These are phyloP conservation scores for Diuraphis noxia DNA, from an alignment of 1,140 invertebrate species.

Conservation along the genomic window DNA sequence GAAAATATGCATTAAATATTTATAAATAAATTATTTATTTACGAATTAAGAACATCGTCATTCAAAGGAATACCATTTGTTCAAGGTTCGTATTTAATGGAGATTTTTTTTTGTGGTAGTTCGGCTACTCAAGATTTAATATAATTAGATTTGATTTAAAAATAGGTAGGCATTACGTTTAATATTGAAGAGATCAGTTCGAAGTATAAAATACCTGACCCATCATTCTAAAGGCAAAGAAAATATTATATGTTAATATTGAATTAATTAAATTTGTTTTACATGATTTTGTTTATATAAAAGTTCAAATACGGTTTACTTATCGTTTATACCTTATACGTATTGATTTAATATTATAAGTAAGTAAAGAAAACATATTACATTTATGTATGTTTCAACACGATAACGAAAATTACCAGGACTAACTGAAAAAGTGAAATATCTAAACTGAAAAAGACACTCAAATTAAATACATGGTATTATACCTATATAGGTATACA, in stretches of 20 bases:
- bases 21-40: not conserved
- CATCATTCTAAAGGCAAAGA: not conserved
- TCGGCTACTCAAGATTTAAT: not conserved
- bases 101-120: not conserved
- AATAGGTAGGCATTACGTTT: not conserved
- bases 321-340: not conserved
- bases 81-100: not conserved
- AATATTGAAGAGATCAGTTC: not conserved
- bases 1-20: not conserved
- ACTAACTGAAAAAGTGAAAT: not conserved
- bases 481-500: not conserved
- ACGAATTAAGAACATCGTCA: not conserved
- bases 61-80: not conserved
- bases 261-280: not conserved
- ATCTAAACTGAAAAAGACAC: not conserved
- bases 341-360: not conserved
- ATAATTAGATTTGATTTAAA: not conserved
- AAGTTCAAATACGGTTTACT: not conserved
- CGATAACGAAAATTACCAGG: not conserved
- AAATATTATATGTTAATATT: not conserved
- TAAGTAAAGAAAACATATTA: not conserved
- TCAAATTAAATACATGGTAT: not conserved
- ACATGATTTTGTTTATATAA: not conserved
- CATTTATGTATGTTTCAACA: not conserved
- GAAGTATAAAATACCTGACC: not conserved